Evolutionary conservation across 2,113 vertebrate species (phyloP).

Genomic region (Heterotis niloticus): DNA sequence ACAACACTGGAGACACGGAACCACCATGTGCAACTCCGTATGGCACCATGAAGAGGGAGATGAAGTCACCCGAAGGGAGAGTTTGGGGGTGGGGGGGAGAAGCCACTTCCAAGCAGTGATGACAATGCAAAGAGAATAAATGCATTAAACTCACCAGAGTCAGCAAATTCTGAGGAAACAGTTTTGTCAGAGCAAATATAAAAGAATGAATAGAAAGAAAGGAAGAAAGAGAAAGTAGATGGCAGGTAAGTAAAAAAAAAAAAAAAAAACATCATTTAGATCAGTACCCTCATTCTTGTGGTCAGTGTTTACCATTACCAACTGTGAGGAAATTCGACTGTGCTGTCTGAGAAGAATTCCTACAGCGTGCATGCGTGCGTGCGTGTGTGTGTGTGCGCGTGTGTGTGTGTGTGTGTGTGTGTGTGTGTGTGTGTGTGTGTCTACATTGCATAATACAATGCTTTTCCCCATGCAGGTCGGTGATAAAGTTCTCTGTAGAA

Average conservation of each 20-base stretch:
- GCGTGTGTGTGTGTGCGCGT: too few species aligned
- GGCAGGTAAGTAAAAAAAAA: conserved; percentile 51
- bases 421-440: too few species aligned
- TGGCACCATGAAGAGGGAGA: conserved; percentile 16
- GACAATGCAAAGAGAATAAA: conserved; percentile 55
- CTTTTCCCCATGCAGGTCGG: too few species aligned
- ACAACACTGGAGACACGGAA: background rate
- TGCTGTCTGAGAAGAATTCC: background rate
- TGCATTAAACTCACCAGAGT: conserved; percentile 72
- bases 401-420: too few species aligned
- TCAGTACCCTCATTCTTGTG: background rate
- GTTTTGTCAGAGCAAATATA: conserved; percentile 46
- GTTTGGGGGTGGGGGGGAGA: conserved; percentile 22
- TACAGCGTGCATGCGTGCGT: too few species aligned
- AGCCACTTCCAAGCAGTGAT: conserved; percentile 47
- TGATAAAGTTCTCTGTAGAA: too few species aligned
- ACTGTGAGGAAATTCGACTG: too few species aligned
- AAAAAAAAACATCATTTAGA: conserved; percentile 12
- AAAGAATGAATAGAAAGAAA: conserved; percentile 37
- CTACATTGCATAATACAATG: too few species aligned
- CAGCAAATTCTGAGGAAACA: conserved; percentile 74
- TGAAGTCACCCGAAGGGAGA: conserved; percentile 37
- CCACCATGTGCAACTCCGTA: background rate
- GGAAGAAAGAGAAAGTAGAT: conserved; percentile 48
- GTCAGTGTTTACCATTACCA: too few species aligned